Evolutionary conservation across 2,113 vertebrate genomes (phyloP).

Genomic region (Peromyscus leucopus): DNA sequence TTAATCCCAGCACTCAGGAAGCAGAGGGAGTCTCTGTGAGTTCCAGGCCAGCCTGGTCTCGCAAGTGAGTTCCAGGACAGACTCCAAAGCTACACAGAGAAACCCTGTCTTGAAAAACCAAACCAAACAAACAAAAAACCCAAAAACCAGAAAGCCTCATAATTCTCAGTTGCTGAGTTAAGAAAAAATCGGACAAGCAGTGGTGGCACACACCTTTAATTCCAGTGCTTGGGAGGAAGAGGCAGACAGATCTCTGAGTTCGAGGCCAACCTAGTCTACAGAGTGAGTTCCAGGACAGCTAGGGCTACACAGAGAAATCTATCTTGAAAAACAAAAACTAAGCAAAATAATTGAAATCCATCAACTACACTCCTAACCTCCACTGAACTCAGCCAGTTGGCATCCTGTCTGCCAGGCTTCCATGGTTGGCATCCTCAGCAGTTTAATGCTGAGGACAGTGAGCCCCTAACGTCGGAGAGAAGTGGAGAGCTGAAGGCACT

Average conservation of each 20-base stretch:
- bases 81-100: no score
- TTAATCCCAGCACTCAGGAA: no score
- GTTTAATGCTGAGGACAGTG: slow-evolving; percentile 84
- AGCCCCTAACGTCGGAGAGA: neutral
- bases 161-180: slow-evolving; percentile 67
- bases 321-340: neutral
- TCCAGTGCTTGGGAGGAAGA: neutral
- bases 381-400: neutral
- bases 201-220: neutral
- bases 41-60: no score
- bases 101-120: no score
- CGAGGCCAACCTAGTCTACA: neutral
- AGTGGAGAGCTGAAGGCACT: slow-evolving; percentile 84
- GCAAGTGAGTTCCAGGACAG: no score
- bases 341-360: neutral
- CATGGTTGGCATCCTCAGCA: slow-evolving; percentile 61
- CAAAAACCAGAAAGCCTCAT: neutral
- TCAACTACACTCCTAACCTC: neutral
- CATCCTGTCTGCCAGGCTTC: neutral
- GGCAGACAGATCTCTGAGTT: neutral
- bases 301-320: neutral
- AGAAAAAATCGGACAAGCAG: slow-evolving; percentile 62
- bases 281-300: neutral
- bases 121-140: no score
- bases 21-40: no score